Base-by-base conservation (phyloP, 2,113 vertebrate genomes). In the Galbula dea region DNA sequence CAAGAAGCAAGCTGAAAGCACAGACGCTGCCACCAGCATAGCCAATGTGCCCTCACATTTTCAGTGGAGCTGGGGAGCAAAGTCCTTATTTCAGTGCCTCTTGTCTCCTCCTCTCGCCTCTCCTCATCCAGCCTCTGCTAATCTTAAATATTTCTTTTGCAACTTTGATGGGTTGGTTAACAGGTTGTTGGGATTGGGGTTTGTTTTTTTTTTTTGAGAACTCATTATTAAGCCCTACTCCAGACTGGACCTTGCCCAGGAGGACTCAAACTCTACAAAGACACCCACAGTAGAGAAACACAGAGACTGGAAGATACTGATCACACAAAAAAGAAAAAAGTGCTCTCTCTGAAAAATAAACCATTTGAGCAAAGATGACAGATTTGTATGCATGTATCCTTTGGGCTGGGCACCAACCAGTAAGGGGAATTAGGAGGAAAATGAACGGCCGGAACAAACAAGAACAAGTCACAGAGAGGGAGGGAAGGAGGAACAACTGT, bases 1-100 rank as follows among this genome's bases (percentile, higher is more conserved):
- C 2, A 0, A 41, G 34, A 81, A 37, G 27, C 1, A 0, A 43
- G 12, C 9, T 1, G 2, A 41, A 48, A 54, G 19, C 23, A 54
- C 8, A 41, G 66, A 0, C 0, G 12, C 30, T 66, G 41, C 16
- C 46, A 86, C 9, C 0, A 0, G 14, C 6, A 1, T 15, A 59
- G 51, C 26, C 61, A 22, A 69, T 13, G 37, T 9, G 18, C 23
- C 24, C 27, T 46, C 26, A 37, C 32, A 15, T 21, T 46, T 75
- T 16, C 20, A 66, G 49, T 1, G 26, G 41, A 2, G 9, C 11
- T 29, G 23, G 16, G 66, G 10, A 67, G 12, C 3, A 6, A 82
- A 57, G 19, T 23, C 23, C 77, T 74, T 51, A 75, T 37, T 46
- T 49, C 32, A 37, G 23, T 7, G 9, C 6, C 9, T 68, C 24